A percentile compares a stretch with the other conserved stretches of the same genome.
Conservation (phyloP, 2,797 vertebrate genomes). For the Acanthopagrus latus region DNA sequence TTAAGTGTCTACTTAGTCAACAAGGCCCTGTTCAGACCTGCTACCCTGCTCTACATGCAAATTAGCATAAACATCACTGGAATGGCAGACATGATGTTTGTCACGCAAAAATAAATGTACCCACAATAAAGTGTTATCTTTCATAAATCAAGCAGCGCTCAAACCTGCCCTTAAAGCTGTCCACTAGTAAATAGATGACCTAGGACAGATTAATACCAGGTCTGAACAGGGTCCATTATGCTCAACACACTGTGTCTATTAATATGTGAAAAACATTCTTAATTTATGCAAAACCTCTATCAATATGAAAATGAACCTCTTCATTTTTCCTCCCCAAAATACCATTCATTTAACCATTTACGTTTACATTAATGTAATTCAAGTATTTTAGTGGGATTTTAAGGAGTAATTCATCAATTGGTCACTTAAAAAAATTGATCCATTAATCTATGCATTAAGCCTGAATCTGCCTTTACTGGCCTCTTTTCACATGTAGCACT, state of each 20-base stretch:
- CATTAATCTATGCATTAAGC: neutral
- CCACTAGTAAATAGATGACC: too few relatives aligned
- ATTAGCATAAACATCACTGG: too few relatives aligned
- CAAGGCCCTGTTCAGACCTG: too few relatives aligned
- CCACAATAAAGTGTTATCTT: too few relatives aligned
- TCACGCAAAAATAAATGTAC: too few relatives aligned
- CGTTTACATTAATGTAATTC: accelerated
- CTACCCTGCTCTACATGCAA: too few relatives aligned
- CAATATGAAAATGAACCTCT: neutral
- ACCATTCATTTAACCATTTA: neutral
- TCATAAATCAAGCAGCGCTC: too few relatives aligned
- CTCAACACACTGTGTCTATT: neutral
- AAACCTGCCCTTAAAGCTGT: too few relatives aligned
- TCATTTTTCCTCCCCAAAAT: neutral
- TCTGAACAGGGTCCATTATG: too few relatives aligned
- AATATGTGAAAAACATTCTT: neutral
- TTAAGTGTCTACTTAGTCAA: too few relatives aligned
- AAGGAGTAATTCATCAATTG: neutral
- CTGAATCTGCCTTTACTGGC: neutral
- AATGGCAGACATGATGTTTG: too few relatives aligned
- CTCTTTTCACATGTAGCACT: neutral
- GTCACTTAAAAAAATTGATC: neutral
- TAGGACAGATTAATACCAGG: too few relatives aligned
- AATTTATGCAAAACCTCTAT: neutral
- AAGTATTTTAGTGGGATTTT: neutral